Conservation (phyloP, 2,888 invertebrate genomes). For the Octodonta nipae region DNA sequence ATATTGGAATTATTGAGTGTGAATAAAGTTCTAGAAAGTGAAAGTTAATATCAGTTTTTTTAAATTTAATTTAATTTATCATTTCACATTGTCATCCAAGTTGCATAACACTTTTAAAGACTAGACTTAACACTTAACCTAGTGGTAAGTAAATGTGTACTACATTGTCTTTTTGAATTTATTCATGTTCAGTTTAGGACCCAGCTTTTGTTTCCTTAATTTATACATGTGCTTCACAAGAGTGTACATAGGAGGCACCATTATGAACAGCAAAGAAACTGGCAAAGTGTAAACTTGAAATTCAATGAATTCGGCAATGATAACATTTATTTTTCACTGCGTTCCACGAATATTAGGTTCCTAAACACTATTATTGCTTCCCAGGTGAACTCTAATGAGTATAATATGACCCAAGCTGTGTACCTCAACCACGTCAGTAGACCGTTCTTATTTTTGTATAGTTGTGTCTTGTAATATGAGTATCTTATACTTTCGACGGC, state of each 20-base stretch:
- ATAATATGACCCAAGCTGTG: constrained; percentile 84
- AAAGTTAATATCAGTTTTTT: no score
- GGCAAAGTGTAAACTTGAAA: no score
- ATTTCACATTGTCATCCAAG: no score
- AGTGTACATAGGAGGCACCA: constrained; percentile 62
- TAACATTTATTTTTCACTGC: constrained; percentile 61
- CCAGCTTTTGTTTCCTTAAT: constrained; percentile 54
- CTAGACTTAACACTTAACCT: no score
- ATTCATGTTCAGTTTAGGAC: no score
- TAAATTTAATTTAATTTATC: no score
- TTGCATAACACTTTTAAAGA: no score
- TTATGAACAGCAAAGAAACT: constrained; percentile 59
- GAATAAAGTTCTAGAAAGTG: no score
- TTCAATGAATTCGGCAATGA: constrained; percentile 75
- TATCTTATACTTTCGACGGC: no score
- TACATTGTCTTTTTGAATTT: no score
- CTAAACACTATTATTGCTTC: constrained; percentile 71
- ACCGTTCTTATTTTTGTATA: constrained; percentile 59
- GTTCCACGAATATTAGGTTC: constrained; percentile 81
- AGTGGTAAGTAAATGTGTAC: no score
- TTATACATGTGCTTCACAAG: constrained; percentile 78
- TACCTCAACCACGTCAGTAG: constrained; percentile 84
- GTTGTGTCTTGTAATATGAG: constrained; percentile 77
- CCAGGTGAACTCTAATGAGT: constrained; percentile 78
- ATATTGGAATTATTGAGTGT: no score